Evolutionary conservation across 1,140 invertebrate genomes (phyloP).

Genomic region (Bombus soroeensis): DNA sequence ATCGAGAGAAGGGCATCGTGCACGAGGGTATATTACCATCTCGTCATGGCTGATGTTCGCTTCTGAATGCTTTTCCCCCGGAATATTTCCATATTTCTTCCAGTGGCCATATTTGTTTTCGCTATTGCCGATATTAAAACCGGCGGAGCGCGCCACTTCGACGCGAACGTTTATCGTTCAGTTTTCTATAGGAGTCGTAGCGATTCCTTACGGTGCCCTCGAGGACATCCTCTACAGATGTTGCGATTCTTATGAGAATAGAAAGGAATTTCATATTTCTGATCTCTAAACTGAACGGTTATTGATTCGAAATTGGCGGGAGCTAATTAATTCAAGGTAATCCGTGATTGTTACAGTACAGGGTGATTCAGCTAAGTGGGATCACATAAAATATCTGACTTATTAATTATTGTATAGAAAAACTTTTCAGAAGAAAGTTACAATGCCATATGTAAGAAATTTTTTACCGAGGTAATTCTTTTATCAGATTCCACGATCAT

Average conservation of each 20-base stretch:
- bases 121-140: conserved; percentile 55
- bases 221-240: conserved; percentile 10
- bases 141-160: conserved; percentile 7
- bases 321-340: not conserved
- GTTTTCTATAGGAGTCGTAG: not conserved
- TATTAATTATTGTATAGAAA: too few relatives aligned
- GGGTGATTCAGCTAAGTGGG: too few relatives aligned
- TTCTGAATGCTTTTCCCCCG: not conserved
- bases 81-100: conserved; percentile 44
- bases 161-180: not conserved
- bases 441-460: too few relatives aligned
- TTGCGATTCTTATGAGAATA: conserved; percentile 10
- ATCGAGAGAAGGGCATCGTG: conserved; percentile 17
- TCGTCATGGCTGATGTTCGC: conserved; percentile 1
- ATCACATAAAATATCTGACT: too few relatives aligned
- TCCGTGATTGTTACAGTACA: too few relatives aligned
- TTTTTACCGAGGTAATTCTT: too few relatives aligned
- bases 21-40: conserved; percentile 35
- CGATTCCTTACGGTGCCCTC: not conserved
- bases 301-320: not conserved
- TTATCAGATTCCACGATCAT: too few relatives aligned
- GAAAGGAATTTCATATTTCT: not conserved
- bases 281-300: not conserved
- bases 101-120: conserved; percentile 29
- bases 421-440: too few relatives aligned